These are phyloP conservation scores for Anthophora plumipes DNA, from an alignment of 2,888 invertebrate species.

Conservation along the genomic window DNA sequence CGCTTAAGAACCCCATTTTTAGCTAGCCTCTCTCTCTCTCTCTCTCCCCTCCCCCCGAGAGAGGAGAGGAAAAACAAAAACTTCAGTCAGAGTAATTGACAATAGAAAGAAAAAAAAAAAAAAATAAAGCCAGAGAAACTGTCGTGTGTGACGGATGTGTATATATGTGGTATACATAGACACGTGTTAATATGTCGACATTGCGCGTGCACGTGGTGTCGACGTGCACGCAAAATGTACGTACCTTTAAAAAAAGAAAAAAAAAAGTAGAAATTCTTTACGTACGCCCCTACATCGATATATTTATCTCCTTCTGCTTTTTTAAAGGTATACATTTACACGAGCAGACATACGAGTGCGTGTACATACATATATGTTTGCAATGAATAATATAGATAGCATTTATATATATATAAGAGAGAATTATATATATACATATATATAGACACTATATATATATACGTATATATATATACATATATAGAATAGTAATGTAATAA, in stretches of 20 bases:
- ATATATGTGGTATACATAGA: conserved; percentile 59
- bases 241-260: conserved; percentile 67
- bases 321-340: conserved; percentile 74
- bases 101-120: conserved; percentile 15
- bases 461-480: conserved; percentile 9
- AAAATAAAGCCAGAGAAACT: conserved; percentile 27
- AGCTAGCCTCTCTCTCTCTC: neutral
- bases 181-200: conserved; percentile 53
- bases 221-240: conserved; percentile 62
- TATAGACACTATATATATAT: conserved; percentile 5
- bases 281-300: conserved; percentile 65
- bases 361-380: conserved; percentile 72
- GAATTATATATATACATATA: conserved; percentile 1
- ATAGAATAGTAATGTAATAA: conserved; percentile 67
- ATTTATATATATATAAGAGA: conserved; percentile 19
- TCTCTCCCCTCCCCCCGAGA: neutral
- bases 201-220: conserved; percentile 54
- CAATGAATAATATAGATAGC: conserved; percentile 72
- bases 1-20: too few relatives aligned
- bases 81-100: conserved; percentile 19
- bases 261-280: conserved; percentile 31
- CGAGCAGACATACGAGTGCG: conserved; percentile 74
- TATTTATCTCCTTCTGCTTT: conserved; percentile 55
- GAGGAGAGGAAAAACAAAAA: conserved; percentile 27
- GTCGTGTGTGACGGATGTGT: conserved; percentile 40